phyloP scores from a whole-genome alignment of 2,113 vertebrate genomes.

The Merops nubicus region DNA sequence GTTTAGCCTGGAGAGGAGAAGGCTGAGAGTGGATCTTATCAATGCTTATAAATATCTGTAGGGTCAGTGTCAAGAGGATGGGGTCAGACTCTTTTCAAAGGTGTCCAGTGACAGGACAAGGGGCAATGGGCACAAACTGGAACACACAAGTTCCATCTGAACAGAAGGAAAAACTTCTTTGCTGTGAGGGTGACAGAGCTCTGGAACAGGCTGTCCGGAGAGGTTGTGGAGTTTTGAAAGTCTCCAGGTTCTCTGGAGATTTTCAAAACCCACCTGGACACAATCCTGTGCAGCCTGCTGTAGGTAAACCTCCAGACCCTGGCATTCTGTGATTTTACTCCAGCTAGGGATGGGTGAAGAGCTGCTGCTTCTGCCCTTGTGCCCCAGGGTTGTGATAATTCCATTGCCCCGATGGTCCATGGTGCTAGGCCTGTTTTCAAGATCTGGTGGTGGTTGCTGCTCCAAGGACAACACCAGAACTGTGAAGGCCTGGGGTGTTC shows the following conservation, averaged over 20 bases:
- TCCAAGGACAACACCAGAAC: background rate
- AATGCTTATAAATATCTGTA: too few species aligned
- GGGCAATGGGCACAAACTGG: too few species aligned
- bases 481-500: background rate
- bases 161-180: too few species aligned
- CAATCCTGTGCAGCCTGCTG: background rate
- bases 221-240: too few species aligned
- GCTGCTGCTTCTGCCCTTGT: background rate
- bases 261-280: background rate
- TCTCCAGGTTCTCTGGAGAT: background rate
- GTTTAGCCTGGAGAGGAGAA: too few species aligned
- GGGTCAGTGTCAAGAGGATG: too few species aligned
- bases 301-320: background rate
- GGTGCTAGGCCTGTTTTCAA: background rate
- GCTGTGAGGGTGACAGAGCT: too few species aligned
- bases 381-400: background rate
- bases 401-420: fast-evolving
- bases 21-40: too few species aligned
- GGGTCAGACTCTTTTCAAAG: too few species aligned
- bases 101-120: too few species aligned
- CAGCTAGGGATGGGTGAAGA: background rate
- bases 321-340: background rate
- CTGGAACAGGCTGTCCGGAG: too few species aligned
- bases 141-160: too few species aligned
- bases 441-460: background rate